phyloP scores from a whole-genome alignment of 2,113 vertebrate genomes.

The Procavia capensis region DNA sequence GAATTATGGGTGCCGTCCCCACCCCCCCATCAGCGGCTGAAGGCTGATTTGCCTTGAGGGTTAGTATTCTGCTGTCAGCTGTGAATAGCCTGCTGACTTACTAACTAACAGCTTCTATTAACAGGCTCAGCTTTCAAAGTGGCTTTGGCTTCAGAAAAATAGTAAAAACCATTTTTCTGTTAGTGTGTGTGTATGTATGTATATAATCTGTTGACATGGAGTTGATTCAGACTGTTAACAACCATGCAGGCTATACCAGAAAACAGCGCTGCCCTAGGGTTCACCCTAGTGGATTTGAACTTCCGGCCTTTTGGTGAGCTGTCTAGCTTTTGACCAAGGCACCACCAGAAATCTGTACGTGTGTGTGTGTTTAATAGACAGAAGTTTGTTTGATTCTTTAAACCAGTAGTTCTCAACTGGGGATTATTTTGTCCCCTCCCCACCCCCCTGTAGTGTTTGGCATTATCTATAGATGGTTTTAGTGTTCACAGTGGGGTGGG shows the following conservation, averaged over 20 bases:
- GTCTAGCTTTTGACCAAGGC: too few relatives aligned
- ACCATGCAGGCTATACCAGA: too few relatives aligned
- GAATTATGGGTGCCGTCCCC: slow-evolving; percentile 84
- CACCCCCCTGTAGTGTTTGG: background rate
- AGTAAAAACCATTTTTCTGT: slow-evolving; percentile 30
- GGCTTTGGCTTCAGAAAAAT: slow-evolving; percentile 44
- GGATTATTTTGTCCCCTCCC: background rate
- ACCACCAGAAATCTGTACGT: too few relatives aligned
- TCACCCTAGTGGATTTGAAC: too few relatives aligned
- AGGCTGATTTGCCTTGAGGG: slow-evolving; percentile 77
- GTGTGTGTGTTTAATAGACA: too few relatives aligned
- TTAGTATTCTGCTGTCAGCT: slow-evolving; percentile 79
- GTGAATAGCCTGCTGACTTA: slow-evolving; percentile 73
- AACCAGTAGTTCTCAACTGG: background rate
- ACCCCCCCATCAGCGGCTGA: slow-evolving; percentile 77
- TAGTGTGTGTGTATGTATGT: background rate
- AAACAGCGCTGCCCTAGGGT: too few relatives aligned
- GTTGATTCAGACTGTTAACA: too few relatives aligned
- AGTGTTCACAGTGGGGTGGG: too few relatives aligned
- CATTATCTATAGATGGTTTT: background rate
- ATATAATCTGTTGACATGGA: too few relatives aligned
- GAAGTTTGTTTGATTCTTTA: background rate
- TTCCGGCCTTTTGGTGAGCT: too few relatives aligned
- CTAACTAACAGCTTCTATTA: slow-evolving; percentile 50
- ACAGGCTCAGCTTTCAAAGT: slow-evolving; percentile 63